Conservation (phyloP, 1,140 invertebrate genomes). For the Aphelenchoides fujianensis region DNA sequence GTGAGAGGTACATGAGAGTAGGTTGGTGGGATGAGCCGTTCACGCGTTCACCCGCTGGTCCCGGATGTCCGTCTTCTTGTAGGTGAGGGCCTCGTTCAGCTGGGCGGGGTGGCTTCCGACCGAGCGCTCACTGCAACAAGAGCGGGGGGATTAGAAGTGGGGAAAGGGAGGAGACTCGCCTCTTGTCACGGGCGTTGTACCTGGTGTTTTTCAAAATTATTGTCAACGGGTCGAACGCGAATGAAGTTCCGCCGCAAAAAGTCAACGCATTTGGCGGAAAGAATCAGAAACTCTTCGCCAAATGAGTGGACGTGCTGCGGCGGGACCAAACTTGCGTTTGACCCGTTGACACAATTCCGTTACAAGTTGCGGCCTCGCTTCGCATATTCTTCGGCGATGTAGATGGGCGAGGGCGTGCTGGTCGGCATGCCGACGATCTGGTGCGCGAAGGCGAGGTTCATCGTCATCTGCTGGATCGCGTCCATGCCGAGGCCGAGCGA, state of each 20-base stretch:
- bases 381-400: conserved; percentile 23
- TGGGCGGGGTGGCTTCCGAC: not conserved
- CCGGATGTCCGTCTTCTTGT: not conserved
- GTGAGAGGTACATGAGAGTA: no score
- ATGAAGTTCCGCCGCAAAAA: no score
- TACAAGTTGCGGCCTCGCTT: conserved; percentile 17
- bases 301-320: no score
- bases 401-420: conserved; percentile 14
- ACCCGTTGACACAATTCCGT: no score
- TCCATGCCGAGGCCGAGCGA: not conserved
- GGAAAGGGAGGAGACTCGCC: not conserved
- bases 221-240: no score
- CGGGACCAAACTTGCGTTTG: no score
- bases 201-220: no score
- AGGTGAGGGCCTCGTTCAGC: not conserved
- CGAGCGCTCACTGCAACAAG: not conserved
- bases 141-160: not conserved
- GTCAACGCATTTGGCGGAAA: no score
- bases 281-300: no score
- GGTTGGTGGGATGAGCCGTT: no score
- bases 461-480: conserved; percentile 6
- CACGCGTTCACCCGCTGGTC: not conserved
- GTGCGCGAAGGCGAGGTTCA: conserved; percentile 13
- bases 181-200: not conserved
- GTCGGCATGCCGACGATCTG: conserved; percentile 22